phyloP scores from a whole-genome alignment of 2,113 vertebrate genomes.

The Abramis brama region DNA sequence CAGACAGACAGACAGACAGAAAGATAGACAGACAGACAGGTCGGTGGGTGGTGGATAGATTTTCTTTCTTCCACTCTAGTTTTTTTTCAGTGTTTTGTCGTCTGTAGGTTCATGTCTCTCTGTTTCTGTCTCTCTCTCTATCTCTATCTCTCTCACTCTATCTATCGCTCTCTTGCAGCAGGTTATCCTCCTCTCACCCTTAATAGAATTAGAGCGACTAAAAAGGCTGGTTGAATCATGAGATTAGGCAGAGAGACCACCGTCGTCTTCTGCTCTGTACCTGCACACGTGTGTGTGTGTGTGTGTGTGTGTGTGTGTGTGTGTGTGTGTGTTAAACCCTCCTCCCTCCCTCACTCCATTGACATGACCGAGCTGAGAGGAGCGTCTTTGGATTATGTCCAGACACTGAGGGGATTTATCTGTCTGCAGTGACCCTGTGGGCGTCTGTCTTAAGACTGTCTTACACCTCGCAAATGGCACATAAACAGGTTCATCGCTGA shows the following conservation, averaged over 20 bases:
- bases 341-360: not conserved
- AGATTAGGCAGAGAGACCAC: slow-evolving; percentile 54
- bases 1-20: not conserved
- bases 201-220: slow-evolving; percentile 66
- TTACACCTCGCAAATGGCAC: slow-evolving; percentile 20
- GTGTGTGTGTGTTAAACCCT: not conserved
- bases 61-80: not conserved
- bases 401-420: slow-evolving; percentile 51
- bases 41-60: not conserved
- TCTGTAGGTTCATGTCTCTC: not conserved
- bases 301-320: slow-evolving; percentile 1
- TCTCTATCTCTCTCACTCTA: slow-evolving; percentile 8
- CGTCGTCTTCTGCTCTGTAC: not conserved
- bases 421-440: slow-evolving; percentile 38
- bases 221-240: slow-evolving; percentile 61
- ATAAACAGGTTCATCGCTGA: not conserved
- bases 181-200: slow-evolving; percentile 3
- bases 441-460: slow-evolving; percentile 26
- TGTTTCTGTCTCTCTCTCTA: not conserved
- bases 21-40: not conserved
- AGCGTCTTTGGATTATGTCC: slow-evolving; percentile 45
- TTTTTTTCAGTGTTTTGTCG: no score
- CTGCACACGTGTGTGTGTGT: not conserved
- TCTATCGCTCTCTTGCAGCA: slow-evolving; percentile 28
- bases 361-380: not conserved